These are phyloP conservation scores for Lordiphosa mommai DNA, from an alignment of 1,140 invertebrate genomes.

Conservation along the genomic window DNA sequence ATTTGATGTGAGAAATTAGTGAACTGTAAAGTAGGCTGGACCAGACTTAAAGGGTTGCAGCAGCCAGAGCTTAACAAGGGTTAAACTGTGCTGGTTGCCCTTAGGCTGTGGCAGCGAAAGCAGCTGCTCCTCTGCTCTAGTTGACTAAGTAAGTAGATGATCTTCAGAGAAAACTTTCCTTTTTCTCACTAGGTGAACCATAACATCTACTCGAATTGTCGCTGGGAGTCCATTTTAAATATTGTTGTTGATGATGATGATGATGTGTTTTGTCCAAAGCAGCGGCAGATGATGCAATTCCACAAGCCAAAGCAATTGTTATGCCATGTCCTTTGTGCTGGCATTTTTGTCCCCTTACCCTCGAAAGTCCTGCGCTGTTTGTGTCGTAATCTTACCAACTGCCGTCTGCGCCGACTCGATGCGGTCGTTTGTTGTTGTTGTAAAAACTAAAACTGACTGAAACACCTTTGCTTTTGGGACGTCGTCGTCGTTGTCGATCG, in stretches of 20 bases:
- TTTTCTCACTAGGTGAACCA: conserved; percentile 40
- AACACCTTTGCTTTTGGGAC: conserved; percentile 57
- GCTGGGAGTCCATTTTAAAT: conserved; percentile 27
- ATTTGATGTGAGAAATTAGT: conserved; percentile 41
- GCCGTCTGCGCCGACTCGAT: conserved; percentile 26
- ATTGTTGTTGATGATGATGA: conserved; percentile 1
- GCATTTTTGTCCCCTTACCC: conserved; percentile 22
- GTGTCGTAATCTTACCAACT: conserved; percentile 61
- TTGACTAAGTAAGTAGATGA: conserved; percentile 2
- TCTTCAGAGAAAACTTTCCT: conserved; percentile 4
- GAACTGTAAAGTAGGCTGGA: conserved; percentile 58
- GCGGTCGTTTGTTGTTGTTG: conserved; percentile 14
- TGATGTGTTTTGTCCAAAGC: background rate
- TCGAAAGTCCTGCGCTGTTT: conserved; percentile 48
- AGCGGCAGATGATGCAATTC: conserved; percentile 56
- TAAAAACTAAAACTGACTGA: conserved; percentile 44
- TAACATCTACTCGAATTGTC: conserved; percentile 51
- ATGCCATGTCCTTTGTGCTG: conserved; percentile 32
- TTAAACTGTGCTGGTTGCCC: conserved; percentile 54
- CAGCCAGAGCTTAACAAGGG: conserved; percentile 56
- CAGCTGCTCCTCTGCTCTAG: conserved; percentile 25
- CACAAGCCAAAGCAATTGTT: conserved; percentile 40
- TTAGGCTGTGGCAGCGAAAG: conserved; percentile 19
- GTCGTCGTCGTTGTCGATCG: conserved; percentile 9
- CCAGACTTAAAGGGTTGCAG: conserved; percentile 41